These are phyloP conservation scores for Heterocephalus glaber DNA, from an alignment of 2,113 vertebrate species.

Conservation along the genomic window DNA sequence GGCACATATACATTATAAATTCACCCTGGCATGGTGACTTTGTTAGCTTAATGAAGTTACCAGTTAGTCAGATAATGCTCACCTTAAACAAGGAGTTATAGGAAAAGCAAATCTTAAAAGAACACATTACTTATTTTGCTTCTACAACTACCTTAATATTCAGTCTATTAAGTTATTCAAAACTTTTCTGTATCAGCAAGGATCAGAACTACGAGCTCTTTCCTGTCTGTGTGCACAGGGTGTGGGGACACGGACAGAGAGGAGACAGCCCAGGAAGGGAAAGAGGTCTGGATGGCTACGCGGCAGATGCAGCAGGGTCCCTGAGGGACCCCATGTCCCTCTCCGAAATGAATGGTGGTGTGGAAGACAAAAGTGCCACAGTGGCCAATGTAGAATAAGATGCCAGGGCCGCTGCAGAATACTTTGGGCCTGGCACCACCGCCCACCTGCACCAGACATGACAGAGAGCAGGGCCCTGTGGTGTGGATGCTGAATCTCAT, in stretches of 20 bases:
- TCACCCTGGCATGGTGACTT: no score
- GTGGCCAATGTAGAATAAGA: no score
- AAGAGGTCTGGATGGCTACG: not conserved
- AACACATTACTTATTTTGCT: no score
- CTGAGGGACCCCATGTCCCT: rapidly evolving
- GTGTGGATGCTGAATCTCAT: not conserved
- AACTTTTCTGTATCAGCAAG: no score
- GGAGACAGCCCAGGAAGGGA: not conserved
- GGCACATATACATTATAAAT: no score
- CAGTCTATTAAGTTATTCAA: no score
- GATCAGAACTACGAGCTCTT: no score
- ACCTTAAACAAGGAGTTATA: no score
- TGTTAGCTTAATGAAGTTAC: no score
- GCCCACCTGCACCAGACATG: rapidly evolving
- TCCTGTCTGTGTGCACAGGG: not conserved
- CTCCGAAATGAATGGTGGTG: rapidly evolving
- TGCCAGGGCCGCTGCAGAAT: rapidly evolving
- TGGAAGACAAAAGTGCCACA: not conserved
- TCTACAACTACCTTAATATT: no score
- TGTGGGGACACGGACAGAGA: rapidly evolving
- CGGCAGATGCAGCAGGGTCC: not conserved
- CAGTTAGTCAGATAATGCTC: no score
- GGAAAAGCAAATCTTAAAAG: no score
- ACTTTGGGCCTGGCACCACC: not conserved
- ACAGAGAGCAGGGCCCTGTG: not conserved